Evolutionary conservation across 2,888 invertebrate species (phyloP), one percentile per base, ranked within the genome.

Genomic region (Polymixis lichenea): DNA sequence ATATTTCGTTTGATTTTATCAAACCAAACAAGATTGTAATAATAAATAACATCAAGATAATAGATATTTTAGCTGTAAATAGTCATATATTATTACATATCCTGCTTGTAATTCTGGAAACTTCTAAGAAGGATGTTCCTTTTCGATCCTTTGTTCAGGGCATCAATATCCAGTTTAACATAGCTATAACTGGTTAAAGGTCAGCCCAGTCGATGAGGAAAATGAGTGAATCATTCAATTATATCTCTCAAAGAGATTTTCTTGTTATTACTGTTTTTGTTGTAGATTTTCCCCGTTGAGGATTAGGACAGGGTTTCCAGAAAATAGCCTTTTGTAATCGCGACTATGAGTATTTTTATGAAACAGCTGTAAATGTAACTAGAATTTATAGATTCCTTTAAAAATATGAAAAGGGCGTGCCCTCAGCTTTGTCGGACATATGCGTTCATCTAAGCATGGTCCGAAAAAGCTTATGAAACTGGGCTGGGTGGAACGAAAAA

Each of bases 231-330:
- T 72, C 25, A 65, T 78, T 56, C 60, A 46, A 65, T 75, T 58
- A 66, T 78, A 68, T 69, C 32, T 62, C 32, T 60, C 60, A 8
- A 22, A 56, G 72, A 68, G 83, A 78, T 72, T 83, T 64, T 51
- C 53, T 72, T 46, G 8, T 13, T 43, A 43, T 43, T 32, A 43
- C 25, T 64, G 32, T 55, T 51, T 65, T 51, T 64, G 58, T 60
- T 61, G 19, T 25, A 55, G 72, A 51, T 67, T 83, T 83, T 80
- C 64, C 80, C 58, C 22, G 1, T 51, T 0, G 49, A 22, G 49
- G n/a, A 77, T 72, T 72, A 72, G 15, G 32, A 25, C 17, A 32
- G 15, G 15, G n/a, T 51, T 51, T 49, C 11, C 19, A 56, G 32
- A 17, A 64, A 62, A 80, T 32, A 22, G 11, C 22, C 65, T 65